These are phyloP conservation scores for Glyphotaelius pellucidus DNA, from an alignment of 2,888 invertebrate genomes.

Conservation along the genomic window DNA sequence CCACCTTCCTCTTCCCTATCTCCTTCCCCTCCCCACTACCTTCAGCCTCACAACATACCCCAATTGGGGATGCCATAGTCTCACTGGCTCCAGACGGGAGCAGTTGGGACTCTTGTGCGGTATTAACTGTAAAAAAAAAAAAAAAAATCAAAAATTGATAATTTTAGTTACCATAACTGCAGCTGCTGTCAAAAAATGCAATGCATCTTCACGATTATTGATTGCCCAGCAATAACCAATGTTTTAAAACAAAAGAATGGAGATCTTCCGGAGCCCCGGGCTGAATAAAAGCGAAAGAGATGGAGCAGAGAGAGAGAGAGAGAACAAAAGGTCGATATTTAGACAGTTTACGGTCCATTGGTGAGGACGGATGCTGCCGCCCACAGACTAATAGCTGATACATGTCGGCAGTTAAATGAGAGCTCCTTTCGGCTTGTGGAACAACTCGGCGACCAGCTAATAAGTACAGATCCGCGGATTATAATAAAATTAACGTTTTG, in stretches of 20 bases:
- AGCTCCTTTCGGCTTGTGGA: not conserved
- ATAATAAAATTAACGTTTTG: not conserved
- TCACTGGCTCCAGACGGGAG: too few relatives aligned
- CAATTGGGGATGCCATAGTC: too few relatives aligned
- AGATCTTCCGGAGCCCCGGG: not conserved
- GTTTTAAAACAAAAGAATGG: not conserved
- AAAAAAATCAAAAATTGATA: too few relatives aligned
- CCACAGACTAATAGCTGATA: not conserved
- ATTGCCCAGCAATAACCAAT: not conserved
- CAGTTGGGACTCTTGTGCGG: too few relatives aligned
- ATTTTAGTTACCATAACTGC: not conserved
- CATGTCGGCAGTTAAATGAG: not conserved
- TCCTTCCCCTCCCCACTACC: too few relatives aligned
- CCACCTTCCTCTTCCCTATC: too few relatives aligned
- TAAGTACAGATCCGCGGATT: not conserved
- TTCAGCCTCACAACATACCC: too few relatives aligned
- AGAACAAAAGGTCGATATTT: not conserved
- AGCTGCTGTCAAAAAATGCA: not conserved
- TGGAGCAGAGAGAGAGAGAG: not conserved
- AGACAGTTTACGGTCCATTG: not conserved
- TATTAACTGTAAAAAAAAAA: too few relatives aligned
- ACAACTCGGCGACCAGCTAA: not conserved
- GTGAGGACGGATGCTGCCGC: not conserved
- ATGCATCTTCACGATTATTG: not conserved
- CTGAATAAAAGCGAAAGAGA: not conserved